phyloP scores from a whole-genome alignment of 2,113 vertebrate genomes.

The Chaetodon trifascialis region DNA sequence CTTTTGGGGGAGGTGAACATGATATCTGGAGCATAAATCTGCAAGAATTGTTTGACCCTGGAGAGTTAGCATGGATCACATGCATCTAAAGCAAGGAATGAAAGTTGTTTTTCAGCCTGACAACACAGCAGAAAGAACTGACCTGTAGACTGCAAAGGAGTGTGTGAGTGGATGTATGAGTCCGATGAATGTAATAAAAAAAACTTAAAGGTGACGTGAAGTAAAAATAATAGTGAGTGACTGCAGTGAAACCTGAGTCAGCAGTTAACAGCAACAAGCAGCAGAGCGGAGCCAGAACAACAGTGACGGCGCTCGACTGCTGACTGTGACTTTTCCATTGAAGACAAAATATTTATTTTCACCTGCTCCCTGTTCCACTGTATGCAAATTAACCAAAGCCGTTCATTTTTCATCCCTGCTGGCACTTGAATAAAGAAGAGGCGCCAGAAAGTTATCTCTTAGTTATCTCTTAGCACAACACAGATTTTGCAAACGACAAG shows the following conservation, averaged over 20 bases:
- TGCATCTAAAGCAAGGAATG: background rate
- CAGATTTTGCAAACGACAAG: background rate
- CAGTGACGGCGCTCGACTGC: conserved; percentile 5
- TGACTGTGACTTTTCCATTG: conserved; percentile 29
- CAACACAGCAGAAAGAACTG: background rate
- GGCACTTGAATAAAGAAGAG: background rate
- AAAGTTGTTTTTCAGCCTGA: background rate
- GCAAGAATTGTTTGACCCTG: background rate
- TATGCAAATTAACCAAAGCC: conserved; percentile 17
- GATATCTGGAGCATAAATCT: background rate
- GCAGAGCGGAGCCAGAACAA: background rate
- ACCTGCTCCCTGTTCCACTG: background rate
- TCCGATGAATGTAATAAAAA: background rate
- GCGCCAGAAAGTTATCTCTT: background rate
- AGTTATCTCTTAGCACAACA: background rate
- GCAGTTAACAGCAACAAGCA: conserved; percentile 12
- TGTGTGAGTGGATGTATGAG: background rate
- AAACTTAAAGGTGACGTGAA: background rate
- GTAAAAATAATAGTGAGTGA: conserved; percentile 4
- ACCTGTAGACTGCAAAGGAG: background rate
- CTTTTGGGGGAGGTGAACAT: background rate
- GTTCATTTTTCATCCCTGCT: conserved; percentile 13
- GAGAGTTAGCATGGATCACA: background rate
- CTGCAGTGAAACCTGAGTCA: conserved; percentile 26
- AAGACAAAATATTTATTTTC: conserved; percentile 33